Evolutionary conservation across 2,888 invertebrate species (phyloP), one percentile per base, ranked within the genome.

Genomic region (Malthinus seriepunctatus): DNA sequence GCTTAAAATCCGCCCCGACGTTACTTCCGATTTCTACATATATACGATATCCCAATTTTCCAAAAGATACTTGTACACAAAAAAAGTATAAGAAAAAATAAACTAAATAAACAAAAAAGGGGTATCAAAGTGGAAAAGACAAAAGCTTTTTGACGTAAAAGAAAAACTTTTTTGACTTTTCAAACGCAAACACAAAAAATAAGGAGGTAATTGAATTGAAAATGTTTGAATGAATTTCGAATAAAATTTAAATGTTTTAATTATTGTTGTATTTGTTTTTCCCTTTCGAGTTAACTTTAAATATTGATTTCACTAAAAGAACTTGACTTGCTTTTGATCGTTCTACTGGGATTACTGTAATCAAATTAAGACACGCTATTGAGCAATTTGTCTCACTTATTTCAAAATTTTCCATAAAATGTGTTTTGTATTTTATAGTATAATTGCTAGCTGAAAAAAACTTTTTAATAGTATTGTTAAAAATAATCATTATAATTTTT

Each of bases 331-430:
- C 55, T 56, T 60, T 52, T 63, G 66, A 63, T 60, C 65, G 62
- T 63, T 62, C 63, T 65, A 51, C 51, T 56, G 58, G 62, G 69
- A 72, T 70, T 71, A 71, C 68, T 62, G 66, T 72, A 72, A 73
- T 71, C 69, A 71, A 71, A 72, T 71, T 70, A 71, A 62, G 58
- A 60, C 73, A 73, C 72, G 73, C 73, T 60, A 73, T 70, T 67
- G 65, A 63, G 68, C 67, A 70, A 73, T 73, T 73, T 73, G 67
- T 73, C 71, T 72, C 69, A 69, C 67, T 69, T 69, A 63, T 56
- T 67, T 64, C 64, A 51, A 57, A 64, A 63, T 63, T 67, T 59
- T 56, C 56, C 45, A 50, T 49, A 56, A 56, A 56, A 50, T 56
- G 42, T 56, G 56, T 56, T 50, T 50, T 56, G 50, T 50, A 23